A percentile compares a stretch with the other conserved stretches of the same genome.
These are phyloP conservation scores for Gibbula magus DNA, from an alignment of 2,888 invertebrate genomes.

Conservation along the genomic window DNA sequence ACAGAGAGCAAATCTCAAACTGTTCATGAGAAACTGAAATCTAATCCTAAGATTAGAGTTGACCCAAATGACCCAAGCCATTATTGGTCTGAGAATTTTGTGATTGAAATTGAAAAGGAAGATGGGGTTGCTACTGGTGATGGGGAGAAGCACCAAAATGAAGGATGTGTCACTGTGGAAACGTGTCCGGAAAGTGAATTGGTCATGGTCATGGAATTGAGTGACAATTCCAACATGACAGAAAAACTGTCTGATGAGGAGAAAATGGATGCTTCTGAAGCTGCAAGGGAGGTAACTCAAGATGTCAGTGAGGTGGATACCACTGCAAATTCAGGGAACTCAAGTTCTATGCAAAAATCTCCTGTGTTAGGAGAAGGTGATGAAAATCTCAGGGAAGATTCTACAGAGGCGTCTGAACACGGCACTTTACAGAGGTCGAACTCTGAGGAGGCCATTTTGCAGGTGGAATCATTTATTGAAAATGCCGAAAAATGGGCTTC, in stretches of 20 bases:
- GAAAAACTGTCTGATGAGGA: no score
- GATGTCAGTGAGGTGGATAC: no score
- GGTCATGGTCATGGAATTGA: no score
- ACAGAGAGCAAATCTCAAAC: neutral
- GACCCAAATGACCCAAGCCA: neutral
- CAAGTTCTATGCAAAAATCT: slow-evolving; percentile 5
- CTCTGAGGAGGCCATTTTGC: slow-evolving; percentile 9
- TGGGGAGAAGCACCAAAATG: neutral
- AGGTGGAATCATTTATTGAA: slow-evolving; percentile 18
- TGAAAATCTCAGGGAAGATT: slow-evolving; percentile 2
- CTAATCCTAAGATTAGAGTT: neutral
- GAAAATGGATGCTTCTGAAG: no score
- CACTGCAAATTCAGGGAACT: neutral
- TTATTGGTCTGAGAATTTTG: neutral
- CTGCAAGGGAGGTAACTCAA: no score
- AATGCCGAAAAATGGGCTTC: neutral
- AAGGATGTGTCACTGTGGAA: no score
- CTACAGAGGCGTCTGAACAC: neutral
- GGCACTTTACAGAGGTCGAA: neutral
- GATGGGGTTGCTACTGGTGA: neutral
- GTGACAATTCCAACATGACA: no score
- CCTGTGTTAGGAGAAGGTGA: neutral
- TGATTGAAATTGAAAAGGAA: neutral
- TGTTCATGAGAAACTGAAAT: neutral
- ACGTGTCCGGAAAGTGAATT: no score